A percentile compares a stretch with the other conserved stretches of the same genome.
These are phyloP conservation scores for Hormaphis cornu DNA, from an alignment of 1,140 invertebrate genomes.

Conservation along the genomic window DNA sequence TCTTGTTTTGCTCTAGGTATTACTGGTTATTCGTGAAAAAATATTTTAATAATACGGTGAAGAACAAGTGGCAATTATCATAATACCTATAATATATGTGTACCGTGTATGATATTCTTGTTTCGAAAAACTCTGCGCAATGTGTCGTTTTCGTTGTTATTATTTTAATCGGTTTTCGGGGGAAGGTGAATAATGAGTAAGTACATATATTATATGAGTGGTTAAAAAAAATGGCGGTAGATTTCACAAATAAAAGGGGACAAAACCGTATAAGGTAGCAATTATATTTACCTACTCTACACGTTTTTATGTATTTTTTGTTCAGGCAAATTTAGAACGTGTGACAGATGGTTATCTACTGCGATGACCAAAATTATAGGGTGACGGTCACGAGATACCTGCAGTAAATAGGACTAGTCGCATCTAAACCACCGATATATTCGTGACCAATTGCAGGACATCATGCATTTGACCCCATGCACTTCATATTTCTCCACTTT, in stretches of 20 bases:
- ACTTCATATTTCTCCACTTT: background rate
- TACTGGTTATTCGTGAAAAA: background rate
- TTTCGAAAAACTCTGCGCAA: background rate
- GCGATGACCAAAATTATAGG: background rate
- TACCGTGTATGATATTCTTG: constrained; percentile 18
- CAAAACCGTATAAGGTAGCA: background rate
- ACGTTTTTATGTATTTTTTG: too few species aligned
- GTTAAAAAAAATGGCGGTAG: constrained; percentile 8
- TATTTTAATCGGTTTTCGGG: background rate
- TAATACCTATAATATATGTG: too few species aligned
- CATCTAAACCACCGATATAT: background rate
- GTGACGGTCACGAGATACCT: constrained; percentile 5
- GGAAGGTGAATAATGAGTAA: background rate
- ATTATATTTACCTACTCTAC: background rate
- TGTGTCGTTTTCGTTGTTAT: background rate
- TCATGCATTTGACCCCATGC: background rate
- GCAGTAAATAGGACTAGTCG: background rate
- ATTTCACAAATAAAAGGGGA: background rate
- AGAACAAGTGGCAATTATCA: constrained; percentile 21
- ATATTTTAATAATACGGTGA: background rate
- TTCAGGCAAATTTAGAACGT: background rate
- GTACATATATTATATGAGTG: too few species aligned
- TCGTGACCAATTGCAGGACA: constrained; percentile 9
- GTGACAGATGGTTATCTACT: constrained; percentile 21
- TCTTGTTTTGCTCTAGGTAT: constrained; percentile 11